Base-by-base conservation (phyloP, 2,113 vertebrate species). In the Pithys albifrons region DNA sequence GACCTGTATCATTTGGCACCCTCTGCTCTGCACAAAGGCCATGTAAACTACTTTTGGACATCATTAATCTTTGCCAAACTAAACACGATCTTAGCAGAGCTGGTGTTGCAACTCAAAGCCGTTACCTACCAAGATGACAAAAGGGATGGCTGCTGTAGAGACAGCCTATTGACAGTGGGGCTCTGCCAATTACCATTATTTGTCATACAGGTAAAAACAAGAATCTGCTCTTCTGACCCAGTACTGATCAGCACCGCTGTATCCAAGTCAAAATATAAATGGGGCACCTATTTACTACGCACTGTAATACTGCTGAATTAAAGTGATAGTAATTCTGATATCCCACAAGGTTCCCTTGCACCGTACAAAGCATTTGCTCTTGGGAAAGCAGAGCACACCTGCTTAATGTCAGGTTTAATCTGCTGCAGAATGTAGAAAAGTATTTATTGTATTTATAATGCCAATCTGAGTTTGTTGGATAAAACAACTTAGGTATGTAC, bases 41-140 rank as follows among this genome's bases (percentile, higher is more conserved):
- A 69, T 88, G 73, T 27, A 94, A 90, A 81, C 15, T 64, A 69
- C 41, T 66, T 83, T 67, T 57, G 25, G 31, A 75, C 39, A 24
- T 76, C 55, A 51, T 71, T 43, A 74, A 67, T 89, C 88, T 93
- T 52, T 83, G 67, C 61, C 93, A 94, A 93, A 85, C 39, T 61
- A 80, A 92, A 80, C 13, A 23, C 3, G 62, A 89, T 37, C 85
- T 61, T 45, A 70, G 54, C 77, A 75, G 61, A 83, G 79, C 12
- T 84, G 79, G 71, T n/a, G 61, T 19, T 88, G 74, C 8, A 39
- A 55, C 88, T 83, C 79, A 76, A 48, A 70, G 61, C 51, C 43
- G 29, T 52, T 62, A 89, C 74, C 84, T 71, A 88, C 35, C 33
- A 61, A 89, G 79, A 64, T 94, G 58, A 66, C 31, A 46, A 54